Conservation (phyloP, 2,888 invertebrate species). For the Melipona bicolor region DNA sequence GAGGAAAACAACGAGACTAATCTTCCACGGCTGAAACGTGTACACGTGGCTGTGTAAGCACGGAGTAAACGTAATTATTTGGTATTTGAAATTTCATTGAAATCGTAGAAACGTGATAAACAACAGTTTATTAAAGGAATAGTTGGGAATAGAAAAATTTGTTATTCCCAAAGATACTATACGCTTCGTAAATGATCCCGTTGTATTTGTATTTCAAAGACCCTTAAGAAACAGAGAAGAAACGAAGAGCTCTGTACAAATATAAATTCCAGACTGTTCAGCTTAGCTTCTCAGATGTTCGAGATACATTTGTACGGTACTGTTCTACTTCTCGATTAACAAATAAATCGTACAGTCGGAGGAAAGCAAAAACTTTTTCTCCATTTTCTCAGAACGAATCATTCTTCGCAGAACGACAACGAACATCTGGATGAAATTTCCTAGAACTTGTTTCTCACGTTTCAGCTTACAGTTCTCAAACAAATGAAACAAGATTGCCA, state of each 20-base stretch:
- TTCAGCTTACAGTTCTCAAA: conserved; percentile 30
- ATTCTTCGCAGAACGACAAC: conserved; percentile 24
- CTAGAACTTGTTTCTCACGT: conserved; percentile 48
- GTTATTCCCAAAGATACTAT: background rate
- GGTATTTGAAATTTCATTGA: background rate
- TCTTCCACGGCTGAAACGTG: background rate
- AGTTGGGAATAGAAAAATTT: background rate
- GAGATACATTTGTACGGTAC: conserved; percentile 21
- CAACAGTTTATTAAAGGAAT: background rate
- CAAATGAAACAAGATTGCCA: conserved; percentile 55
- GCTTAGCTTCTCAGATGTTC: background rate
- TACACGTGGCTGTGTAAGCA: background rate
- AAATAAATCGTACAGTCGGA: conserved; percentile 7
- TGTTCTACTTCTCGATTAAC: conserved; percentile 38
- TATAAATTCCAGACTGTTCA: background rate
- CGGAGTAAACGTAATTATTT: background rate
- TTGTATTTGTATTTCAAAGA: no score
- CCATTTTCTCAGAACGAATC: background rate
- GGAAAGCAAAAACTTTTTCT: conserved; percentile 13
- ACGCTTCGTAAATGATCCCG: background rate
- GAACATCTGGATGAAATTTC: conserved; percentile 23
- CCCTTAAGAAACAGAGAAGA: background rate
- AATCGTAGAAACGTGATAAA: background rate
- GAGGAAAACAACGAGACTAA: background rate
- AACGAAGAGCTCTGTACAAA: background rate